These are phyloP conservation scores for Drosophila meridionalis DNA, from an alignment of 2,888 invertebrate genomes.

Conservation along the genomic window DNA sequence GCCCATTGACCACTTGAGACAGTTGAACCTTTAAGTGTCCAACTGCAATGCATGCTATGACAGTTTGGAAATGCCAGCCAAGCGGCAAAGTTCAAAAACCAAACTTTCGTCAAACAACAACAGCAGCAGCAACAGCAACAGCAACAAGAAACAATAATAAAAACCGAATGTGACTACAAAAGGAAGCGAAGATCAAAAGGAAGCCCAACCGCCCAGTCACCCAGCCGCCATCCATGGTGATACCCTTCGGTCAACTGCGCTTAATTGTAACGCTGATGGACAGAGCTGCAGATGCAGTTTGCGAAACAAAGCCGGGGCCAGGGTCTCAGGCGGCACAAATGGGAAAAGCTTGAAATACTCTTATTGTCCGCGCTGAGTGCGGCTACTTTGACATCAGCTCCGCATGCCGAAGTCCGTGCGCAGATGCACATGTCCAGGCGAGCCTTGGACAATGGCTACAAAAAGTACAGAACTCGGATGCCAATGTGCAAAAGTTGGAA, in stretches of 20 bases:
- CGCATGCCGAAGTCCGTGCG: constrained; percentile 7
- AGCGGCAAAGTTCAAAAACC: constrained; percentile 39
- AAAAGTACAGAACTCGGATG: constrained; percentile 63
- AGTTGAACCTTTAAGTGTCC: constrained; percentile 4
- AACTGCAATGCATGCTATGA: constrained; percentile 8
- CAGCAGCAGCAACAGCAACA: constrained; percentile 10
- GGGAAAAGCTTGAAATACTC: constrained; percentile 59
- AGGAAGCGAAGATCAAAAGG: constrained; percentile 37
- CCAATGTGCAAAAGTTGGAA: constrained; percentile 70
- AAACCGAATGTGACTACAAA: constrained; percentile 8
- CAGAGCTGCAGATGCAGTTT: constrained; percentile 49
- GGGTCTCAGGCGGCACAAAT: constrained; percentile 37
- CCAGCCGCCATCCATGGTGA: neutral
- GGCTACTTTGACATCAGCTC: constrained; percentile 27
- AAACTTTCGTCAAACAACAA: constrained; percentile 31
- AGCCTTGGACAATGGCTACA: constrained; percentile 52
- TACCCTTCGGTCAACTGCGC: constrained; percentile 50
- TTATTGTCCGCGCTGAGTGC: constrained; percentile 58
- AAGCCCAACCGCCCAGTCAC: neutral
- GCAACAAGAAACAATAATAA: constrained; percentile 16
- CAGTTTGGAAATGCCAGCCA: constrained; percentile 25
- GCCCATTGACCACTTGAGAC: constrained; percentile 25
- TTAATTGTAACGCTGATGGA: constrained; percentile 60
- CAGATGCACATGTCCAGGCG: constrained; percentile 61
- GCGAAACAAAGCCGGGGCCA: constrained; percentile 57